These are phyloP conservation scores for Dasypus novemcinctus DNA, from an alignment of 2,113 vertebrate genomes.

Conservation along the genomic window DNA sequence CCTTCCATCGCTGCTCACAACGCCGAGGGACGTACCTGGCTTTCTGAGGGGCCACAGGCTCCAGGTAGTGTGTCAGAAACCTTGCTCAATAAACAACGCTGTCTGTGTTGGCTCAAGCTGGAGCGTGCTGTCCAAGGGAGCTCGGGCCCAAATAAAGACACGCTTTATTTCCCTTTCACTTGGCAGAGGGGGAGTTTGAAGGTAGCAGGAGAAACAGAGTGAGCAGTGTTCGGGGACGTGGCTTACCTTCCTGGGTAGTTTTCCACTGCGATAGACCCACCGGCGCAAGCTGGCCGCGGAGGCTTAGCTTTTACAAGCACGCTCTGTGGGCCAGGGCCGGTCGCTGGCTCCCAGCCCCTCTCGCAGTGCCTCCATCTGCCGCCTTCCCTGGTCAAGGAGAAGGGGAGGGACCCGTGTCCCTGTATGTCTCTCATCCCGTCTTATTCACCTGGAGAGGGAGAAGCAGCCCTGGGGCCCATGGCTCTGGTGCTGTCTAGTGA, in stretches of 20 bases:
- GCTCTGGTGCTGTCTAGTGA: fast-evolving
- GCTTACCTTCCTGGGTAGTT: conserved; percentile 82
- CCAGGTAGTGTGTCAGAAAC: conserved; percentile 65
- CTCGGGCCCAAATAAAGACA: conserved; percentile 80
- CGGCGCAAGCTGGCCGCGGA: conserved; percentile 57
- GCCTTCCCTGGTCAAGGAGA: conserved; percentile 20
- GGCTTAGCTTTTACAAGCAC: conserved; percentile 71
- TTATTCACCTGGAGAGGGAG: not conserved
- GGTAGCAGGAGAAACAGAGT: conserved; percentile 83
- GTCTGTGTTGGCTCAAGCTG: conserved; percentile 80
- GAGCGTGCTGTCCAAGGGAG: conserved; percentile 72
- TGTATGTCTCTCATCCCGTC: fast-evolving
- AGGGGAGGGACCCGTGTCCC: not conserved
- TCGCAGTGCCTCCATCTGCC: not conserved
- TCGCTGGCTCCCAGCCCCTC: not conserved
- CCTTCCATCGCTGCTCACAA: conserved; percentile 53
- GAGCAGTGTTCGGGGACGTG: conserved; percentile 80
- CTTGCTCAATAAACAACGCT: conserved; percentile 82
- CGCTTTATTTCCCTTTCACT: conserved; percentile 79
- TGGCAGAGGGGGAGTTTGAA: conserved; percentile 69
- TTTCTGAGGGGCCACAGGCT: conserved; percentile 57
- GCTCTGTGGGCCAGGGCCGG: not conserved
- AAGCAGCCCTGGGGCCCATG: not conserved
- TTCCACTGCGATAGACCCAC: conserved; percentile 80
- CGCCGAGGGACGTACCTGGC: conserved; percentile 54